Conservation (phyloP, 2,797 vertebrate genomes). For the Muscicapa striata region DNA sequence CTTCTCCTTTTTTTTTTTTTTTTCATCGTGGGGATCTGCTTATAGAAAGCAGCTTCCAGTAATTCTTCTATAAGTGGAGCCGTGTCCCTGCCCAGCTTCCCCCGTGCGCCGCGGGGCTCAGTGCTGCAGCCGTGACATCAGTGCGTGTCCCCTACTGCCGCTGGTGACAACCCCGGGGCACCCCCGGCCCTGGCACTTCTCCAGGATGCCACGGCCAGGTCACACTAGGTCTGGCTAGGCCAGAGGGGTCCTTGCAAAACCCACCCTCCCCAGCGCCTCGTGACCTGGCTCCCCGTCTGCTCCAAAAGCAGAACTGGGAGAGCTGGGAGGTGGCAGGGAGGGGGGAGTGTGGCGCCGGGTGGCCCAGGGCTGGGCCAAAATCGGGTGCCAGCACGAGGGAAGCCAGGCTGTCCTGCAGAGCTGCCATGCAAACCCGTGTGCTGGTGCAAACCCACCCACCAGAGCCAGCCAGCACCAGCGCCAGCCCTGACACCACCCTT, state of each 20-base stretch:
- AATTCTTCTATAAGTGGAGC: conserved; percentile 78
- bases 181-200: background rate
- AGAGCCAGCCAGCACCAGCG: fast-evolving
- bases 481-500: background rate
- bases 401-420: background rate
- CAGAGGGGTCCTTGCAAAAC: background rate
- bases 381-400: fast-evolving
- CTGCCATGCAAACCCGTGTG: background rate
- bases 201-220: background rate
- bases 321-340: background rate
- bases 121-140: conserved; percentile 58
- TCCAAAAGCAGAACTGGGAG: conserved; percentile 49
- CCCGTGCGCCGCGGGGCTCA: background rate
- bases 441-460: background rate
- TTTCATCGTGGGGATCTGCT: conserved; percentile 66
- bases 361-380: background rate
- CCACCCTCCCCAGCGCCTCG: background rate
- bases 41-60: conserved; percentile 81
- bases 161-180: background rate
- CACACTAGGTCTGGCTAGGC: background rate
- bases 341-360: background rate
- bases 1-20: background rate
- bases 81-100: conserved; percentile 48
- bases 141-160: background rate
- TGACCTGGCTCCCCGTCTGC: background rate